A percentile compares a stretch with the other conserved stretches of the same genome.
Evolutionary conservation across 2,888 invertebrate genomes (phyloP).

Genomic region (Leucania comma): DNA sequence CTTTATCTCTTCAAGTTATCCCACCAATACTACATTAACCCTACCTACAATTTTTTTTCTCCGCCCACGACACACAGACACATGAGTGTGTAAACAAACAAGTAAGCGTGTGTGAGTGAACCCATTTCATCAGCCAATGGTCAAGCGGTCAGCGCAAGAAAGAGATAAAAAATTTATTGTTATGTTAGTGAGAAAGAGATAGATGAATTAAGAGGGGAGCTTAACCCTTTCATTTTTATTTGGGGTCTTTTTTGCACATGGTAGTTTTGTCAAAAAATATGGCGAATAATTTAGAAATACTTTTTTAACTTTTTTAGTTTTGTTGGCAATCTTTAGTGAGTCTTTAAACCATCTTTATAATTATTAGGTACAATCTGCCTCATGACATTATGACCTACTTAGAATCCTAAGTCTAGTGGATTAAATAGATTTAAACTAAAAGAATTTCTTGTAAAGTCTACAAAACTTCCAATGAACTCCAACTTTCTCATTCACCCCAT

Average conservation of each 20-base stretch:
- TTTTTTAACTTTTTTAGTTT: not conserved
- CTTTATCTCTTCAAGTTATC: not conserved
- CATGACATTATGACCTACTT: not conserved
- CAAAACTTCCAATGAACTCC: not conserved
- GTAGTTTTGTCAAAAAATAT: conserved; percentile 17
- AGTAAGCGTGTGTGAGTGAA: conserved; percentile 51
- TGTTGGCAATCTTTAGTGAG: not conserved
- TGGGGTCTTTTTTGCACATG: conserved; percentile 55
- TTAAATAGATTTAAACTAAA: not conserved
- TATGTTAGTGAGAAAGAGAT: conserved; percentile 54
- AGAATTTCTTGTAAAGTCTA: conserved; percentile 1
- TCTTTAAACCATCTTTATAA: not conserved
- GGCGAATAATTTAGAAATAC: conserved; percentile 13
- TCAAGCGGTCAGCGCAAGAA: conserved; percentile 83
- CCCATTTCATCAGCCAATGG: conserved; percentile 80
- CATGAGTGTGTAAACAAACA: conserved; percentile 14
- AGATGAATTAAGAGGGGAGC: conserved; percentile 51
- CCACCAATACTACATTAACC: conserved; percentile 23
- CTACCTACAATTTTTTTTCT: conserved; percentile 42
- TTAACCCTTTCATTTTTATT: conserved; percentile 58
- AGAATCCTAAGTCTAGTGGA: too few species aligned
- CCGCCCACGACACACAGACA: conserved; percentile 54
- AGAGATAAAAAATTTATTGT: conserved; percentile 65
- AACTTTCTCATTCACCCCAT: conserved; percentile 43
- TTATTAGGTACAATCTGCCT: too few species aligned